Evolutionary conservation across 2,888 invertebrate species (phyloP), one percentile per base, ranked within the genome.

Genomic region (Sepioteuthis lessoniana): DNA sequence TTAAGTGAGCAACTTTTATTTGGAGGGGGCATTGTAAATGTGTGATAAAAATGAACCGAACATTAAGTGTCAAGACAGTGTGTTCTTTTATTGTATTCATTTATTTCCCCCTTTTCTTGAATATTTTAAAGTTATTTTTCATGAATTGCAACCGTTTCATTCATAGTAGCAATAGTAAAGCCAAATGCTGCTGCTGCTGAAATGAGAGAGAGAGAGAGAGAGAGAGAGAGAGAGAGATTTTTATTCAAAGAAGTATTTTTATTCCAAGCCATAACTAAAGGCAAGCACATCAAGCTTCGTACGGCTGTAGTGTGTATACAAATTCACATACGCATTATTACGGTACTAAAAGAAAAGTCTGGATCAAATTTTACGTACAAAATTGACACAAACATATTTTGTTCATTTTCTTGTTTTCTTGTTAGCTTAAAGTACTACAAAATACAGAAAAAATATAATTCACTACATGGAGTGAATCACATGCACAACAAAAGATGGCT

Each of bases 401-500:
- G 76, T 35, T 55, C 16, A 76, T n/a, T 42, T 42, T 42, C 42
- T 42, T 42, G 35, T 76, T 35, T 16, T n/a, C n/a, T 76, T 76
- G 10, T n/a, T 76, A 76, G 76, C 19, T 55, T 55, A 55, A 55
- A 55, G 5, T 5, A 5, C 21, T 4, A 25, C 21, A 55, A 55
- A 55, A n/a, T 25, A 60, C 55, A 55, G 55, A 28, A 31, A 31
- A 60, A 60, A 60, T 31, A 60, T 60, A 31, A 60, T 60, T 60
- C 60, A 60, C 60, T 60, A 31, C 60, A 10, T 60, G 3, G 13
- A 76, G 76, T 76, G 76, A 76, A 92, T 92, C 46, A 92, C 47
- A 92, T 92, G 92, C 46, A 46, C 92, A n/a, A n/a, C 92, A 42
- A 92, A 47, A 42, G n/a, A 92, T 92, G 92, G 92, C 42, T 47